These are phyloP conservation scores for Diogma glabrata DNA, from an alignment of 2,888 invertebrate genomes.

Conservation along the genomic window DNA sequence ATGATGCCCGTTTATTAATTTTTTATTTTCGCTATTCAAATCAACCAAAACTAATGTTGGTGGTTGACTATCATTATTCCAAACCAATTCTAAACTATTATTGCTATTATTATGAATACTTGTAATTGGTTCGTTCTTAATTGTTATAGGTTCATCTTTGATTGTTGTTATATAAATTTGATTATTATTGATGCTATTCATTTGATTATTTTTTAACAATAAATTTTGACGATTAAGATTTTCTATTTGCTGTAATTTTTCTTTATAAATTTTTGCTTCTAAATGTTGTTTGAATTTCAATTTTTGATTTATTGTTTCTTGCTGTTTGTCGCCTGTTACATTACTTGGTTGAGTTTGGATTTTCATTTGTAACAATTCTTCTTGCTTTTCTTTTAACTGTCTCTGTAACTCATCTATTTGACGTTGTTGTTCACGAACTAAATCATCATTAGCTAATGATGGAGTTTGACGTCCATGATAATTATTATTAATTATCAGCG, in stretches of 20 bases:
- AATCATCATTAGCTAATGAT: conserved; percentile 48
- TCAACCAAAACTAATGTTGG: conserved; percentile 43
- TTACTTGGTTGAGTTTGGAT: conserved; percentile 51
- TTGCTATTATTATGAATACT: conserved; percentile 14
- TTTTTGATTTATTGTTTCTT: conserved; percentile 35
- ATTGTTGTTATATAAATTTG: conserved; percentile 1
- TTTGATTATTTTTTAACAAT: conserved; percentile 28
- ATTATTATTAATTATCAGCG: conserved; percentile 10
- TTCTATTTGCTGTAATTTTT: conserved; percentile 22
- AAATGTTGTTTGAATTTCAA: conserved; percentile 50
- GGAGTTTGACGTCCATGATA: conserved; percentile 27
- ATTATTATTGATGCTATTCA: background rate
- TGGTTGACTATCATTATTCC: conserved; percentile 51
- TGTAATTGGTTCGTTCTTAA: background rate
- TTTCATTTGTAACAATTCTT: conserved; percentile 58
- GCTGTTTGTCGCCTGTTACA: conserved; percentile 32
- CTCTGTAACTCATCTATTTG: conserved; percentile 81
- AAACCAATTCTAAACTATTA: conserved; percentile 46
- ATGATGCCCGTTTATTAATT: conserved; percentile 40
- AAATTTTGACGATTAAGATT: conserved; percentile 22
- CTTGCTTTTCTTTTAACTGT: conserved; percentile 64
- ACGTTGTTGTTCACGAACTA: conserved; percentile 71
- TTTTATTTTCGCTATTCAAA: conserved; percentile 36
- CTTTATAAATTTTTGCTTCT: conserved; percentile 56
- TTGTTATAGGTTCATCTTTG: background rate